Conservation (phyloP, 1,140 invertebrate species). For the Akabosia matsudoensis region DNA sequence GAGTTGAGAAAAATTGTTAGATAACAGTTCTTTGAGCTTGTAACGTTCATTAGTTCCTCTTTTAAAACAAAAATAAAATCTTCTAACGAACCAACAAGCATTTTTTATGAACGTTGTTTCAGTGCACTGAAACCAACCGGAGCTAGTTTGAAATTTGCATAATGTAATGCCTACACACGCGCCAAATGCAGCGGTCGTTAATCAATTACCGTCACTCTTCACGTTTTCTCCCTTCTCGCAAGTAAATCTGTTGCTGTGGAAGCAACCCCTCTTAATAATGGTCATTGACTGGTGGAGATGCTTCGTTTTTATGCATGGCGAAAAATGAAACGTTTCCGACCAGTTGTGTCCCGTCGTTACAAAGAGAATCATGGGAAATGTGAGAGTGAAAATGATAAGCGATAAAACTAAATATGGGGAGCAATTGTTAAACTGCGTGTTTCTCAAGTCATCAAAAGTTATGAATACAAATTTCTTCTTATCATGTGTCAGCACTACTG, state of each 20-base stretch:
- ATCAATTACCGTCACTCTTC: not conserved
- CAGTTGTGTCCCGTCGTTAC: too few relatives aligned
- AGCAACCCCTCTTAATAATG: not conserved
- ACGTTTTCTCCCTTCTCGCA: not conserved
- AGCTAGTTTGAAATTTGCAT: not conserved
- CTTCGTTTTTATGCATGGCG: too few relatives aligned
- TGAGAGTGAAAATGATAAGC: too few relatives aligned
- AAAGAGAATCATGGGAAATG: too few relatives aligned
- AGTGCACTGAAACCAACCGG: not conserved
- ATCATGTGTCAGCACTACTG: not conserved
- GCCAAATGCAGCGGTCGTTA: not conserved
- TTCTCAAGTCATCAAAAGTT: too few relatives aligned
- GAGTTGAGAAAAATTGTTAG: not conserved
- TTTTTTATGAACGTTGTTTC: not conserved
- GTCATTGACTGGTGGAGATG: not conserved
- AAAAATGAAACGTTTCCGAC: too few relatives aligned
- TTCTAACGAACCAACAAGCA: not conserved
- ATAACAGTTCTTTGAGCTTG: not conserved
- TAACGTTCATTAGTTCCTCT: not conserved
- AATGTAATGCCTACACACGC: not conserved
- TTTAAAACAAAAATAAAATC: not conserved
- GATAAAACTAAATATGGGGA: too few relatives aligned
- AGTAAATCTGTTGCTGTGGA: not conserved
- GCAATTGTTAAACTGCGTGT: too few relatives aligned
- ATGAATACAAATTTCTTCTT: too few relatives aligned